Evolutionary conservation across 2,113 vertebrate genomes (phyloP), one percentile per base, ranked within the genome.

Genomic region (Mastomys natalensis): DNA sequence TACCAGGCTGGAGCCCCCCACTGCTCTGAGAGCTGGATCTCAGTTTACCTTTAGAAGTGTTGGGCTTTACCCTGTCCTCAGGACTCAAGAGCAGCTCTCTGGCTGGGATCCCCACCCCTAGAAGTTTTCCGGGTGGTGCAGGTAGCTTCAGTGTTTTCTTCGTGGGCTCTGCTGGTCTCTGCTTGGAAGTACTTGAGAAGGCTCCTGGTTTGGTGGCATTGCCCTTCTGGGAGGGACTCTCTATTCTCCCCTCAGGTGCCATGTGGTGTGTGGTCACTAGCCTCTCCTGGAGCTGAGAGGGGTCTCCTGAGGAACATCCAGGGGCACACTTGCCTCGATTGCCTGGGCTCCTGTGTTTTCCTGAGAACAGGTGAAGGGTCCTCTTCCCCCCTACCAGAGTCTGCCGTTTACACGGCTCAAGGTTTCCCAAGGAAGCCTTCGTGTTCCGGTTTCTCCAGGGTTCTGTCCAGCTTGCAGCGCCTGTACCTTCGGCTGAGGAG

Each of bases 21-120:
- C 97, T 98, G 4, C 89, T 74, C 95, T 95, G 98, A 94, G 98
- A 97, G 29, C 45, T 87, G 48, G 92, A 72, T 97, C 98, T 99
- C 0, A 88, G 72, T 70, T 66, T 0, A 7, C 91, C 90, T 97
- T 95, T 98, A 66, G 82, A 97, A 1, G 2, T 29, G 26, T 15
- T 0, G 19, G 77, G 55, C 34, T 98, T 98, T 3, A 82, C 93
- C 34, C 29, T 62, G 4, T 97, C 98, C 73, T 98, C 98, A 0
- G 84, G 0, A 1, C 87, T 0, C 0, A 16, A 26, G 95, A 88
- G 34, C 34, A 62, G 92, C 90, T 97, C 98, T 0, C n/a, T 11
- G 3, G 91, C 21, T 0, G 76, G 98, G 12, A 48, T 80, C 22
- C 22, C 72, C 17, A 45, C 4, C 1, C 58, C n/a, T 0, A 0